phyloP scores from a whole-genome alignment of 2,888 invertebrate species.

The Melinaea marsaeus region DNA sequence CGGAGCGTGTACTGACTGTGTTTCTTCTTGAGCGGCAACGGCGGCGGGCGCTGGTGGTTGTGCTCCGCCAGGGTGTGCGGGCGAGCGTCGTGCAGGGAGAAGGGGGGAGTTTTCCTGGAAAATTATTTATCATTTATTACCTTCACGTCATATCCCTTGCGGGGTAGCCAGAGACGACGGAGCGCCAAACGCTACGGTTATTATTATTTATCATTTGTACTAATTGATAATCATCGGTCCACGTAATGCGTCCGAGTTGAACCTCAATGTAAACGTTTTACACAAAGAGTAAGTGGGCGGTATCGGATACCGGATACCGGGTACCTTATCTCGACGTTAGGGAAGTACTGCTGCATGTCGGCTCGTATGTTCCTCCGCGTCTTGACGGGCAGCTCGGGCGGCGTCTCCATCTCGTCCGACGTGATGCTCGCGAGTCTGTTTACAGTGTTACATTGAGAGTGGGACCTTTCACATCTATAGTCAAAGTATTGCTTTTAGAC shows the following conservation, averaged over 20 bases:
- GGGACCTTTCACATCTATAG: too few relatives aligned
- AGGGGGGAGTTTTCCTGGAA: constrained; percentile 54
- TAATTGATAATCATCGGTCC: background rate
- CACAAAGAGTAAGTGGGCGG: too few relatives aligned
- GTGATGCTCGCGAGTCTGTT: constrained; percentile 61
- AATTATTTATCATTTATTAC: background rate
- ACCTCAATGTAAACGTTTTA: too few relatives aligned
- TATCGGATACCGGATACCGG: constrained; percentile 15
- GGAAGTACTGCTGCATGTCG: constrained; percentile 70
- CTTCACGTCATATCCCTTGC: too few relatives aligned
- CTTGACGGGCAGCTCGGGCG: constrained; percentile 81
- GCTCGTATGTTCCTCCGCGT: constrained; percentile 69
- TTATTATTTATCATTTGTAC: too few relatives aligned
- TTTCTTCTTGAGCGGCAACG: constrained; percentile 94
- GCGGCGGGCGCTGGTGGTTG: constrained; percentile 87
- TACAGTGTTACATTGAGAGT: too few relatives aligned
- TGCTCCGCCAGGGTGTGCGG: constrained; percentile 74
- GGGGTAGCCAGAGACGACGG: too few relatives aligned
- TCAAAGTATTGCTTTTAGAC: too few relatives aligned
- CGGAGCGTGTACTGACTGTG: constrained; percentile 98
- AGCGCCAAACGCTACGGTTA: too few relatives aligned
- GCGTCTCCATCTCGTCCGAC: constrained; percentile 70
- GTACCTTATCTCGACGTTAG: constrained; percentile 66
- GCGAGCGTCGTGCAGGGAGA: constrained; percentile 65
- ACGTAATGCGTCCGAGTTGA: too few relatives aligned